Percentiles rank a stretch among this genome's conserved stretches.
Conservation (phyloP, 2,113 vertebrate species). For the Muntiacus muntjak region DNA sequence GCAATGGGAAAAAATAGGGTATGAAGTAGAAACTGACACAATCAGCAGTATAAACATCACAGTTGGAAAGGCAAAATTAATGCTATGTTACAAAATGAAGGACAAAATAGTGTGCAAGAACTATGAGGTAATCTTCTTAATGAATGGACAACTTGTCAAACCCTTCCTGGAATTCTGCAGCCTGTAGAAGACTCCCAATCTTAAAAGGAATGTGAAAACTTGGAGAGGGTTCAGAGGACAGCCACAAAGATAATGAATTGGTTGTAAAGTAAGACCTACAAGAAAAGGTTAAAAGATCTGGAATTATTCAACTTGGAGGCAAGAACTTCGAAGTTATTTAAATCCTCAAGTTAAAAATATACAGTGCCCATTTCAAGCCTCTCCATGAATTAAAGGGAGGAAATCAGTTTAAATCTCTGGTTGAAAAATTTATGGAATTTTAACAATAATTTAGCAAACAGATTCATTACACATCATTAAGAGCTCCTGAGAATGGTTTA, state of each 20-base stretch:
- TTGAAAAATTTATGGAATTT: constrained; percentile 55
- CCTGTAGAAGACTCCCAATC: constrained; percentile 21
- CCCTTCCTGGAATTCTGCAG: constrained; percentile 37
- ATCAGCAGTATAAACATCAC: too few relatives aligned
- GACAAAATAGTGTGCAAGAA: not conserved
- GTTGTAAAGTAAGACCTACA: constrained; percentile 73
- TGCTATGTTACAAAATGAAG: not conserved
- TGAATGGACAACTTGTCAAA: constrained; percentile 20
- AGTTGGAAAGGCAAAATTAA: not conserved
- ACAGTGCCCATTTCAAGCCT: constrained; percentile 24
- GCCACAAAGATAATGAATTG: constrained; percentile 71
- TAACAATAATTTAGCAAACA: constrained; percentile 54
- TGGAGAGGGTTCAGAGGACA: constrained; percentile 66
- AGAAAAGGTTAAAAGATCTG: constrained; percentile 72
- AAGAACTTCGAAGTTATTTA: constrained; percentile 56
- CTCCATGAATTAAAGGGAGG: constrained; percentile 52
- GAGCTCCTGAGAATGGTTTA: not conserved
- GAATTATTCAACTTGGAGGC: constrained; percentile 69
- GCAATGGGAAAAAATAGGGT: not conserved
- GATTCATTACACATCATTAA: constrained; percentile 52
- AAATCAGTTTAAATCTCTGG: constrained; percentile 36
- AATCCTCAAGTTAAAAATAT: constrained; percentile 59
- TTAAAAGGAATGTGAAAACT: constrained; percentile 66
- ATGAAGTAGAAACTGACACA: not conserved
- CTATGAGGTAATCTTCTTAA: constrained; percentile 46